Conservation (phyloP, 2,113 vertebrate species). For the Aspiorhynchus laticeps region DNA sequence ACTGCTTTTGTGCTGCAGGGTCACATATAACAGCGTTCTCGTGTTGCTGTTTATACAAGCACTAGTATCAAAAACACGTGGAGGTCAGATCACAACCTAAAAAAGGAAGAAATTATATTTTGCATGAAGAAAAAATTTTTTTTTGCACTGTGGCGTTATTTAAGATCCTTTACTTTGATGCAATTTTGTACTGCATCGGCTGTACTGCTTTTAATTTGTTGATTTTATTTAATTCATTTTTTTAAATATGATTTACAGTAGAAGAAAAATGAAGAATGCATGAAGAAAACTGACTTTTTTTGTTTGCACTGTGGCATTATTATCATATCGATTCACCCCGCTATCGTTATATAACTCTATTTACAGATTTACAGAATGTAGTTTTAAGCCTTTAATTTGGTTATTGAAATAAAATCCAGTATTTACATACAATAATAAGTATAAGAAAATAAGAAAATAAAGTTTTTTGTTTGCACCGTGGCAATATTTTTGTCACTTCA, state of each 20-base stretch:
- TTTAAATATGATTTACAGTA: not conserved
- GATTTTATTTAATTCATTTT: not conserved
- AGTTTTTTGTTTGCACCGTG: not conserved
- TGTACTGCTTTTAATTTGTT: not conserved
- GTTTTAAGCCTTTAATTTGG: not conserved
- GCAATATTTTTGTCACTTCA: too few relatives aligned
- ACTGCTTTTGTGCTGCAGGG: too few relatives aligned
- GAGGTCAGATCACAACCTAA: not conserved
- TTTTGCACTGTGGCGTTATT: not conserved
- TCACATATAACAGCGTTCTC: not conserved
- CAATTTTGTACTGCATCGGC: not conserved
- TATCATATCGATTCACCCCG: too few relatives aligned
- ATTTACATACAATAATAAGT: too few relatives aligned
- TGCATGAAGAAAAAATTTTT: not conserved
- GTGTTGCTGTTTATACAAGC: not conserved
- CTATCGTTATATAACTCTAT: too few relatives aligned
- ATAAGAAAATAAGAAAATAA: too few relatives aligned
- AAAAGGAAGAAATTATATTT: not conserved
- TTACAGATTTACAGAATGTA: too few relatives aligned
- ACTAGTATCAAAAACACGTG: not conserved
- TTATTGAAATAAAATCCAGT: not conserved
- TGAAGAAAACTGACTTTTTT: too few relatives aligned
- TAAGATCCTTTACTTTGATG: not conserved
- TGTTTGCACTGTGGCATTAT: too few relatives aligned
- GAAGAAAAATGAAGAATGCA: not conserved